Conservation (phyloP, 2,113 vertebrate genomes). For the Myiagra hebetior region DNA sequence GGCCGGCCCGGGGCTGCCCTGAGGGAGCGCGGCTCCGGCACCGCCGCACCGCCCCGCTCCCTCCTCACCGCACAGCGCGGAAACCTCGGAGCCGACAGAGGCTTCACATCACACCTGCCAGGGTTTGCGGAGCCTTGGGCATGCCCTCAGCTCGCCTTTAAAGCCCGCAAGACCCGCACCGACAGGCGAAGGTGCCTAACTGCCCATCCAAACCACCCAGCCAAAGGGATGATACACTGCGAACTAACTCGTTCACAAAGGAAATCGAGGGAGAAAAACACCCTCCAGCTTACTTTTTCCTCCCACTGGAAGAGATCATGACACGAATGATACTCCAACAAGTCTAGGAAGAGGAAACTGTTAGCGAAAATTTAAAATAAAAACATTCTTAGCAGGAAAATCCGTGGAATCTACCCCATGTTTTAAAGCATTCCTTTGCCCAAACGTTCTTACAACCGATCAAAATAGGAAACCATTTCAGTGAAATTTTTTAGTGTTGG, state of each 20-base stretch:
- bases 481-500: not conserved
- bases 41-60: rapidly evolving
- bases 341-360: not conserved
- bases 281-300: not conserved
- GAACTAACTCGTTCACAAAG: not conserved
- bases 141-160: not conserved
- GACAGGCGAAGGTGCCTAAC: not conserved
- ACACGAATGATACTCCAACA: not conserved
- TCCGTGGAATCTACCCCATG: not conserved
- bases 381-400: not conserved
- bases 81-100: not conserved
- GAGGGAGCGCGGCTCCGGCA: not conserved
- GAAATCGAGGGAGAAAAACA: not conserved
- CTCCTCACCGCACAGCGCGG: not conserved
- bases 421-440: not conserved
- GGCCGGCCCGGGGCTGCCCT: not conserved
- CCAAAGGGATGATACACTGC: not conserved
- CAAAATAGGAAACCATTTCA: not conserved
- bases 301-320: not conserved
- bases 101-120: too few species aligned
- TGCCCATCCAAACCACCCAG: not conserved
- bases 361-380: not conserved
- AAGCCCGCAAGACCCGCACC: not conserved
- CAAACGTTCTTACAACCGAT: not conserved
- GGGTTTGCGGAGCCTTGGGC: not conserved